Conservation (phyloP, 2,888 invertebrate species). For the Esperia sulphurella region DNA sequence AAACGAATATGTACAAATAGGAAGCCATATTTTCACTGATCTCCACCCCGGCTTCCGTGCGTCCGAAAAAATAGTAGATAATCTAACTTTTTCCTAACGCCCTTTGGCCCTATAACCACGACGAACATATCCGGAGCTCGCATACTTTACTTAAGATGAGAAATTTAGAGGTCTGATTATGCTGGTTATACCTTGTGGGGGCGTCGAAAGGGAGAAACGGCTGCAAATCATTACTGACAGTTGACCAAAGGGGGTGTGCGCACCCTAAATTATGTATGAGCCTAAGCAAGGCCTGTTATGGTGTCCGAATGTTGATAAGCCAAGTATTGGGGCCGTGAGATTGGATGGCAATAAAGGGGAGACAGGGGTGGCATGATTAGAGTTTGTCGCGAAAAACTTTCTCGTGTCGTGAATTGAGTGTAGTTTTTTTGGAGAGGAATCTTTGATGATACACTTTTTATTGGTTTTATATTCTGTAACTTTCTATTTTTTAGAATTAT, state of each 20-base stretch:
- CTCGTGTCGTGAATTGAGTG: slow-evolving; percentile 31
- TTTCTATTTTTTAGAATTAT: not conserved
- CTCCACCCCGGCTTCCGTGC: slow-evolving; percentile 66
- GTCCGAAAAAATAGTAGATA: slow-evolving; percentile 76
- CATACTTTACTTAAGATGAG: slow-evolving; percentile 8
- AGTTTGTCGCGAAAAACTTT: slow-evolving; percentile 56
- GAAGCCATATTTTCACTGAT: slow-evolving; percentile 76
- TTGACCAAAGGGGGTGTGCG: slow-evolving; percentile 74
- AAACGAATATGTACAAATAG: slow-evolving; percentile 64
- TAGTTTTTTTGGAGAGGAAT: slow-evolving; percentile 28
- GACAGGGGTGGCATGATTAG: slow-evolving; percentile 52
- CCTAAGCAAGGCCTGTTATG: slow-evolving; percentile 73
- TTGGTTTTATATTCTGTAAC: not conserved
- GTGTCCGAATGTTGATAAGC: slow-evolving; percentile 80
- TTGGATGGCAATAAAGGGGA: slow-evolving; percentile 61
- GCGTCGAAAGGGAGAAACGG: slow-evolving; percentile 62
- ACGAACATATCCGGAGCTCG: slow-evolving; percentile 32
- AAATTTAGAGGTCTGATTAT: slow-evolving; percentile 23
- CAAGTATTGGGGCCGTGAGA: slow-evolving; percentile 65
- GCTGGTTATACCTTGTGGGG: slow-evolving; percentile 46
- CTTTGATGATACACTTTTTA: slow-evolving; percentile 27
- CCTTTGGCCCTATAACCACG: slow-evolving; percentile 46
- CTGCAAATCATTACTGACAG: slow-evolving; percentile 80
- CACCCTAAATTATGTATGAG: slow-evolving; percentile 78
- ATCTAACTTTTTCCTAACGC: slow-evolving; percentile 75